Base-by-base conservation (phyloP, 2,113 vertebrate species). In the Amia ocellicauda region DNA sequence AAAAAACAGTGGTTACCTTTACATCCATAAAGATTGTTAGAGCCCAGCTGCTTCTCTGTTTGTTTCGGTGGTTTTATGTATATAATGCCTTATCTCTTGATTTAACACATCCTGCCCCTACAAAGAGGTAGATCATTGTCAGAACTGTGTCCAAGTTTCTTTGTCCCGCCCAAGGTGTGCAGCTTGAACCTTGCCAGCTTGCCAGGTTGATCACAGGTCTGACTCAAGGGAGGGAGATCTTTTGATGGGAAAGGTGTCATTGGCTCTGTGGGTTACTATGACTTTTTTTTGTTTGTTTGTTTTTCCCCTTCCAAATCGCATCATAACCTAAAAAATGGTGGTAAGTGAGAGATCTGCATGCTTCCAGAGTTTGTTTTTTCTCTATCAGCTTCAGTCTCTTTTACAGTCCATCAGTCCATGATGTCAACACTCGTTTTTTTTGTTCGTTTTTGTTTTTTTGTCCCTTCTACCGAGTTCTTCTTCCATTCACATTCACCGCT, bases 331-430 rank as follows among this genome's bases (percentile, higher is more conserved):
- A 93, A 91, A 89, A 88, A 83, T 83, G 93, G 92, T 95, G 96
- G 94, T 98, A 98, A 98, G 96, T 97, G 91, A 86, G 89, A 90
- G 86, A 81, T 87, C 75, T 95, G 96, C 95, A 98, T 96, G 96
- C 86, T 92, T 93, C 90, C 85, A 83, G 88, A 94, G 87, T 94
- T 90, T 85, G 93, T 92, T 87, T 84, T 76, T 36, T 36, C 31
- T 88, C 83, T 86, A 90, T 90, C 86, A 84, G 90, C 90, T 88
- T 92, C 88, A 91, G 91, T 92, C 90, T 91, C 66, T 69, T 68
- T 74, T 82, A 86, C 81, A 78, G 85, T 64, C 88, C 89, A 93
- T 85, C 86, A 83, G 86, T 87, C 83, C 89, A 89, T 89, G 60
- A 83, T 53, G 83, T 90, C 84, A 87, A 89, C 88, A 89, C 85